These are phyloP conservation scores for Taurulus bubalis DNA, from an alignment of 2,113 vertebrate species.

Conservation along the genomic window DNA sequence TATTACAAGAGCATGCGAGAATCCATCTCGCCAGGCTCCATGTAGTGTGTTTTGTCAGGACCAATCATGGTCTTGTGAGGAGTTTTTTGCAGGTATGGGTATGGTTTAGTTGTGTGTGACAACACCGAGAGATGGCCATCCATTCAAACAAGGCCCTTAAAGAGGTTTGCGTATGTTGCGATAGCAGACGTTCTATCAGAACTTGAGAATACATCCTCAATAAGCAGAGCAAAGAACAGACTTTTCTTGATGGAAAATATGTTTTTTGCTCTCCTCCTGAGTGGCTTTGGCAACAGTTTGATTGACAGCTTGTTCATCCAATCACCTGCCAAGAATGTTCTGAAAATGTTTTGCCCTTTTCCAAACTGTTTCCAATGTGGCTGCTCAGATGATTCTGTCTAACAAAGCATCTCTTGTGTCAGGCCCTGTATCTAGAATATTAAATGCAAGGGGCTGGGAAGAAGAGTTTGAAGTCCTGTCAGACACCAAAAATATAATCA, in stretches of 20 bases:
- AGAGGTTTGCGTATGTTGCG: neutral
- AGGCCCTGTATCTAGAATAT: neutral
- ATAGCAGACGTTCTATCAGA: no score
- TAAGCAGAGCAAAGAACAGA: neutral
- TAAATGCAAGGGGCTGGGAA: neutral
- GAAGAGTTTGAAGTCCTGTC: neutral
- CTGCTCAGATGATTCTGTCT: neutral
- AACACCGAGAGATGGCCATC: neutral
- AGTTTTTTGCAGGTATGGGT: neutral
- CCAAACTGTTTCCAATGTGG: neutral
- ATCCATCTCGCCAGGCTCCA: neutral
- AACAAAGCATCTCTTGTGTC: neutral
- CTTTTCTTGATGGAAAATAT: neutral
- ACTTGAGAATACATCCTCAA: neutral
- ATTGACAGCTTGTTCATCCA: neutral
- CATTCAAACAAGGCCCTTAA: neutral
- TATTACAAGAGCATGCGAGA: neutral
- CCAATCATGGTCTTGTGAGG: neutral
- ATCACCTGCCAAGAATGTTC: neutral
- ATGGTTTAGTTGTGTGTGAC: neutral
- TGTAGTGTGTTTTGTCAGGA: neutral
- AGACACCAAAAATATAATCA: neutral
- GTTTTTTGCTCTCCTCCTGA: no score
- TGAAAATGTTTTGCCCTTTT: neutral
- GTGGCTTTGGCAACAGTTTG: neutral